phyloP scores from a whole-genome alignment of 2,113 vertebrate species.

The Orientallactaga bullata region DNA sequence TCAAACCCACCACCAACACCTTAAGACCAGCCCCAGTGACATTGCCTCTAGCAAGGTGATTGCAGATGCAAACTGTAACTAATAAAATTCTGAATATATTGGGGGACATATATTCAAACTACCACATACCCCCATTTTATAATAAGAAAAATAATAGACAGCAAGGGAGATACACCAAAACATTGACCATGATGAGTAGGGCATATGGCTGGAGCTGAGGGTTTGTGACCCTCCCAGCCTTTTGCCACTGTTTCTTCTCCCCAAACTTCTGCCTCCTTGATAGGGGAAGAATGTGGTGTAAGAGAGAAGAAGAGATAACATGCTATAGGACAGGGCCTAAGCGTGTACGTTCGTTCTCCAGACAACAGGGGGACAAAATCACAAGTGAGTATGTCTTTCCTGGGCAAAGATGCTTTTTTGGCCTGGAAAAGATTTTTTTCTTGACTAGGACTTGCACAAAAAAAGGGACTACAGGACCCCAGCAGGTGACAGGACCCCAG shows the following conservation, averaged over 20 bases:
- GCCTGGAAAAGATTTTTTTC: conserved; percentile 17
- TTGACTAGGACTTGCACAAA: conserved; percentile 61
- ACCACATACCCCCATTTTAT: background rate
- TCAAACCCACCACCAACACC: too few relatives aligned
- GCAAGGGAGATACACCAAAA: background rate
- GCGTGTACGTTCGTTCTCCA: background rate
- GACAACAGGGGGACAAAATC: background rate
- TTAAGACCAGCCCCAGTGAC: too few relatives aligned
- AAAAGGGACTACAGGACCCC: conserved; percentile 52
- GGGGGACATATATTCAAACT: too few relatives aligned
- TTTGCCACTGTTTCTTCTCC: background rate
- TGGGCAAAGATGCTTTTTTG: background rate
- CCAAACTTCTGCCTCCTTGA: background rate
- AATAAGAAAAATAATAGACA: background rate
- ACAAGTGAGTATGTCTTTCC: background rate
- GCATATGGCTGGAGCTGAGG: background rate
- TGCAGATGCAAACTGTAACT: too few relatives aligned
- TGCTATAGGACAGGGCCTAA: background rate
- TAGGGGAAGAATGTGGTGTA: background rate
- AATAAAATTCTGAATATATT: too few relatives aligned
- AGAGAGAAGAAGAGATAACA: background rate
- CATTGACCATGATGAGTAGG: background rate
- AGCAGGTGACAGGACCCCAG: conserved; percentile 57
- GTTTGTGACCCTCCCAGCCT: background rate
- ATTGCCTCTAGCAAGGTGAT: too few relatives aligned